These are phyloP conservation scores for Petrocephalus microphthalmus DNA, from an alignment of 2,113 vertebrate species.

Conservation along the genomic window DNA sequence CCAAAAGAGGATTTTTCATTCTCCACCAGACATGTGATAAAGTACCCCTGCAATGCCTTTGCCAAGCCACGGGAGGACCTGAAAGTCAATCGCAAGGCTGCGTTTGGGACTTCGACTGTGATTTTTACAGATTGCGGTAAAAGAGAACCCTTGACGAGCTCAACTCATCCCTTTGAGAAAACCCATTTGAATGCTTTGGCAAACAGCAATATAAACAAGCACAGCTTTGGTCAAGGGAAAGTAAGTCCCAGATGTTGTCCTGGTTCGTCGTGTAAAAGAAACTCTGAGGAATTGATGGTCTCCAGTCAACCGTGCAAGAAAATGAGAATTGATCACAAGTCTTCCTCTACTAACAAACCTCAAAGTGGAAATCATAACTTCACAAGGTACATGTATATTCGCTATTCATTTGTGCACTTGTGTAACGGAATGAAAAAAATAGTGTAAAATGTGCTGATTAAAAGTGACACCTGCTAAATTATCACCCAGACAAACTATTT, in stretches of 20 bases:
- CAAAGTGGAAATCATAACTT: constrained; percentile 43
- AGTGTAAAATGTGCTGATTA: background rate
- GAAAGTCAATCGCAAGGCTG: constrained; percentile 81
- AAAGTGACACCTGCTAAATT: background rate
- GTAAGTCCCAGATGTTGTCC: constrained; percentile 54
- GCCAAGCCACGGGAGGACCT: constrained; percentile 67
- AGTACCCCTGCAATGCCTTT: constrained; percentile 78
- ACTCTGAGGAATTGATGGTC: constrained; percentile 47
- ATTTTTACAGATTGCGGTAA: constrained; percentile 72
- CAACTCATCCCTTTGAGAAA: constrained; percentile 35
- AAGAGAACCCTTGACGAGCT: constrained; percentile 42
- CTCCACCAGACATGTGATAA: constrained; percentile 62
- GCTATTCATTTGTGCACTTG: constrained; percentile 33
- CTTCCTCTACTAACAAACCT: constrained; percentile 45
- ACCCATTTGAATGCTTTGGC: constrained; percentile 49
- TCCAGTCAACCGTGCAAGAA: constrained; percentile 74
- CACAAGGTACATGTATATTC: constrained; percentile 47
- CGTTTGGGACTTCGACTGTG: constrained; percentile 77
- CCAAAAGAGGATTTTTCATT: constrained; percentile 41
- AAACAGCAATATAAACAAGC: constrained; percentile 46
- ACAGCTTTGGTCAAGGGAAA: constrained; percentile 46
- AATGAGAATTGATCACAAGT: constrained; percentile 67
- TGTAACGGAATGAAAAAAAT: background rate
- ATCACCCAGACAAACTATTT: background rate
- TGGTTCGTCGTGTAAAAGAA: constrained; percentile 54